phyloP scores from a whole-genome alignment of 2,888 invertebrate genomes.

The Harpalus rubripes region DNA sequence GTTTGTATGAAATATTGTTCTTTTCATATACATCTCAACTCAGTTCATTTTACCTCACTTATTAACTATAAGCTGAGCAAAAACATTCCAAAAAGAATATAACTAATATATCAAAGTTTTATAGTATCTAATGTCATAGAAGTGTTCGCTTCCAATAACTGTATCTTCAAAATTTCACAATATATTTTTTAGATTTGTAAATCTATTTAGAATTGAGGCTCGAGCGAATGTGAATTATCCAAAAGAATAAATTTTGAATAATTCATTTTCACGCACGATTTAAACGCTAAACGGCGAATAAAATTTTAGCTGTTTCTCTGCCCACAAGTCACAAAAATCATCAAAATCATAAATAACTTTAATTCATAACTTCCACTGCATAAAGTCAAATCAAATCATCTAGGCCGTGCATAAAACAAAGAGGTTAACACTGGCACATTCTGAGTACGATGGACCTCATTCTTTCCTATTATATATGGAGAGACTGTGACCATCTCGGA shows the following conservation, averaged over 20 bases:
- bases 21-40: too few species aligned
- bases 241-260: slow-evolving; percentile 38
- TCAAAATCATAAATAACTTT: slow-evolving; percentile 42
- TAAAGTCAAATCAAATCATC: slow-evolving; percentile 56
- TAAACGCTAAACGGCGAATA: slow-evolving; percentile 14
- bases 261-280: slow-evolving; percentile 38
- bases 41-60: too few species aligned
- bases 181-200: too few species aligned
- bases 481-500: slow-evolving; percentile 35
- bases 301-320: slow-evolving; percentile 30
- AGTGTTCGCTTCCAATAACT: too few species aligned
- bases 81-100: too few species aligned
- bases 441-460: background rate
- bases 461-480: background rate
- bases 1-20: too few species aligned
- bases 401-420: slow-evolving; percentile 46
- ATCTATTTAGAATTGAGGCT: too few species aligned
- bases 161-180: too few species aligned
- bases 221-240: background rate
- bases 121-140: too few species aligned
- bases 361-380: slow-evolving; percentile 52
- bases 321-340: background rate
- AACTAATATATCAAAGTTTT: too few species aligned
- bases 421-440: background rate
- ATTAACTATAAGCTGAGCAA: too few species aligned